Conservation (phyloP, 2,797 vertebrate genomes). For the Phrynocephalus vlangalii region DNA sequence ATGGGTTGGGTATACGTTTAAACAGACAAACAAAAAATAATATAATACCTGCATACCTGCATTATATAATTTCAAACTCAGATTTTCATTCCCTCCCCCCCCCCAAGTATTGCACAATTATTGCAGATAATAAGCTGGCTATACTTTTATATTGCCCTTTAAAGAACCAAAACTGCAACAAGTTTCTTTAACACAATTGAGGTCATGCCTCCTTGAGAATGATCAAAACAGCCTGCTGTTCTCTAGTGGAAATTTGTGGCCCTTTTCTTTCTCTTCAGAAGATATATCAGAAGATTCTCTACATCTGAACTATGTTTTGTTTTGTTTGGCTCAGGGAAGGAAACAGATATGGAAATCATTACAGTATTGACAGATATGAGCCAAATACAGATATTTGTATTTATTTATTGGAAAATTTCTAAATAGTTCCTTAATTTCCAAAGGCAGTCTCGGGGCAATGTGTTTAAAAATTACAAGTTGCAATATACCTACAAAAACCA, state of each 20-base stretch:
- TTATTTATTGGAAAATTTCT: background rate
- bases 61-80: background rate
- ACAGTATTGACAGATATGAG: background rate
- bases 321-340: background rate
- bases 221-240: slow-evolving; percentile 29
- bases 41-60: background rate
- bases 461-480: background rate
- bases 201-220: slow-evolving; percentile 36
- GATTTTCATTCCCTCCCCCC: too few species aligned
- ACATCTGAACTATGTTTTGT: background rate
- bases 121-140: background rate
- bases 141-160: background rate
- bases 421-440: background rate
- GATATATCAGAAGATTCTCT: slow-evolving; percentile 29
- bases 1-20: too few species aligned
- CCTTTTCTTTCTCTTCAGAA: background rate
- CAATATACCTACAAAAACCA: background rate
- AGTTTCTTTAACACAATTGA: background rate
- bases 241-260: background rate
- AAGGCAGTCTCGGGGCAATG: background rate
- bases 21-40: too few species aligned
- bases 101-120: background rate
- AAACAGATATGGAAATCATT: background rate
- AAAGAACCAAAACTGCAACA: background rate
- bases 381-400: background rate